phyloP scores from a whole-genome alignment of 2,888 invertebrate species.

The Drosophila acutilabella region DNA sequence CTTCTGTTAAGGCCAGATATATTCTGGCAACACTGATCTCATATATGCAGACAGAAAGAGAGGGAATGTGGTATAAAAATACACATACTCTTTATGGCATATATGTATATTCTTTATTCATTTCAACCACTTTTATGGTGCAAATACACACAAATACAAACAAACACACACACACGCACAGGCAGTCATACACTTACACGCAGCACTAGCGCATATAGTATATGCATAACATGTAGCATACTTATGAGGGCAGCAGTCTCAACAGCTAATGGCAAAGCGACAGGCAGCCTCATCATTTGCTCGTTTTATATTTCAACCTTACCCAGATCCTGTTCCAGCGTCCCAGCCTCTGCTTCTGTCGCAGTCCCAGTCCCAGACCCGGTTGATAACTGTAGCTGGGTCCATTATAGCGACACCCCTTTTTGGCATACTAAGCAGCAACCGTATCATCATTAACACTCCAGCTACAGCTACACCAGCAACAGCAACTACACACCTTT shows the following conservation, averaged over 20 bases:
- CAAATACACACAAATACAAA: slow-evolving; percentile 12
- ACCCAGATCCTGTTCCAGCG: slow-evolving; percentile 25
- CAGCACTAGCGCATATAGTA: slow-evolving; percentile 24
- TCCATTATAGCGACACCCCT: slow-evolving; percentile 60
- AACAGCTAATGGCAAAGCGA: slow-evolving; percentile 40
- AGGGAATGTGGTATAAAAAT: background rate
- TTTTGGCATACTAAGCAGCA: slow-evolving; percentile 63
- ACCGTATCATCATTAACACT: slow-evolving; percentile 75
- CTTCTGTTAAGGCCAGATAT: too few species aligned
- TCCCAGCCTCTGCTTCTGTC: slow-evolving; percentile 6
- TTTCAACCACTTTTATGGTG: slow-evolving; percentile 22
- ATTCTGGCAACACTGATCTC: too few species aligned
- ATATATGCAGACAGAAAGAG: background rate
- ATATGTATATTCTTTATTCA: slow-evolving; percentile 18
- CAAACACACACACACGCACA: slow-evolving; percentile 1
- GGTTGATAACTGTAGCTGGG: slow-evolving; percentile 45
- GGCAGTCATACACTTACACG: background rate
- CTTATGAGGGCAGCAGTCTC: slow-evolving; percentile 46
- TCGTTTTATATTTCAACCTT: slow-evolving; percentile 68
- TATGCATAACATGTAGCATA: slow-evolving; percentile 56
- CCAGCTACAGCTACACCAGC: slow-evolving; percentile 46
- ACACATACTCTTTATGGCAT: slow-evolving; percentile 3
- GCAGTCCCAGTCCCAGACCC: slow-evolving; percentile 7
- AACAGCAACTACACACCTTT: slow-evolving; percentile 60
- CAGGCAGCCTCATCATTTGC: slow-evolving; percentile 69